A percentile compares a stretch with the other conserved stretches of the same genome.
Conservation (phyloP, 2,113 vertebrate genomes). For the Chunga burmeisteri region DNA sequence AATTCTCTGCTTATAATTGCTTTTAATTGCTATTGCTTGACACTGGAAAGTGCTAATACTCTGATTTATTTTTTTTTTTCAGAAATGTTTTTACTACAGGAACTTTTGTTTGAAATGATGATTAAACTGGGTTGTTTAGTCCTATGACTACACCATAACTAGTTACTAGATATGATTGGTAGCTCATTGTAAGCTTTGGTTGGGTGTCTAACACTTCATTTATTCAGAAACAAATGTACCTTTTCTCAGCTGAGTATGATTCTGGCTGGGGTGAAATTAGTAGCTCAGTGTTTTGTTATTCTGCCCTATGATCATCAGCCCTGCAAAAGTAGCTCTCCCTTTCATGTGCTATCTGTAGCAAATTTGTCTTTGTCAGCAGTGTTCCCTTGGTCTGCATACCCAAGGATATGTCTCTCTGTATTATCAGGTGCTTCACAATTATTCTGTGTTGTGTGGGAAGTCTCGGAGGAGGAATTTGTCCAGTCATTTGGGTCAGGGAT, state of each 20-base stretch:
- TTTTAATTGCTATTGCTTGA: conserved; percentile 31
- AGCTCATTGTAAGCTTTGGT: background rate
- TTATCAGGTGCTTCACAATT: background rate
- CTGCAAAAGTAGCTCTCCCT: background rate
- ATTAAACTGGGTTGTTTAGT: background rate
- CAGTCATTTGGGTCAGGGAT: background rate
- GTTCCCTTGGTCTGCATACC: background rate
- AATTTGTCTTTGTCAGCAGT: conserved; percentile 16
- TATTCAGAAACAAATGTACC: background rate
- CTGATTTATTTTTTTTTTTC: background rate
- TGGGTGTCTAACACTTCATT: accelerated
- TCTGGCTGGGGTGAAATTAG: background rate
- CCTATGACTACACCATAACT: background rate
- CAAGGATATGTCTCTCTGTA: background rate
- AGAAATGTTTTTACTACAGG: background rate
- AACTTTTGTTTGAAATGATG: background rate
- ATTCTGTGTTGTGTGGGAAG: background rate
- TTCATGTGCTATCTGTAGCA: background rate
- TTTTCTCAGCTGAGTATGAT: background rate
- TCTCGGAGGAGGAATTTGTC: conserved; percentile 10
- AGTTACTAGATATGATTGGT: background rate
- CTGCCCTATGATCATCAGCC: background rate
- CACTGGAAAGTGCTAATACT: background rate
- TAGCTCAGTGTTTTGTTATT: background rate
- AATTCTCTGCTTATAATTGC: background rate